A percentile compares a stretch with the other conserved stretches of the same genome.
Evolutionary conservation across 2,888 invertebrate species (phyloP).

Genomic region (Rotaria magnacalcarata): DNA sequence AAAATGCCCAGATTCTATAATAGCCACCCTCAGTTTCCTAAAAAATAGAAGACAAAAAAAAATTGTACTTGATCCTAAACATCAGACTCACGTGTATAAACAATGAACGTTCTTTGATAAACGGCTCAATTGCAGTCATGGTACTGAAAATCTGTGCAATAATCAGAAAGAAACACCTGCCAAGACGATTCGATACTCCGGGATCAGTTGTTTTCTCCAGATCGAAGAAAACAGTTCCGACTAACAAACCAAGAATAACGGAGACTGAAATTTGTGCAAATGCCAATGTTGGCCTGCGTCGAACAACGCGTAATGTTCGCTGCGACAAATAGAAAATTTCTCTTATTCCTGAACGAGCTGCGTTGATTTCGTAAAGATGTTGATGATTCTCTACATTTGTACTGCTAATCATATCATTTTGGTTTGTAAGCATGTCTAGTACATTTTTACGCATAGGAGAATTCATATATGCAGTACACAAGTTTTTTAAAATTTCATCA

Average conservation of each 20-base stretch:
- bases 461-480: neutral
- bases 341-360: neutral
- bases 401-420: no score
- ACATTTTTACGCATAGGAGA: neutral
- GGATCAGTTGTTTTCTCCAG: constrained; percentile 51
- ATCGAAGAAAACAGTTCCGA: constrained; percentile 57
- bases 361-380: neutral
- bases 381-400: neutral
- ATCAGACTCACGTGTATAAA: constrained; percentile 54
- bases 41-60: neutral
- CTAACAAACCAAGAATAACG: constrained; percentile 54
- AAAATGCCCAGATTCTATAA: constrained; percentile 56
- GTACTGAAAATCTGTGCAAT: constrained; percentile 59
- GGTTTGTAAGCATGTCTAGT: neutral
- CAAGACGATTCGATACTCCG: constrained; percentile 57
- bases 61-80: neutral
- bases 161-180: constrained; percentile 58
- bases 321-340: neutral
- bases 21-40: constrained; percentile 57
- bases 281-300: neutral
- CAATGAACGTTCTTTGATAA: constrained; percentile 57
- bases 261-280: constrained; percentile 51
- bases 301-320: neutral
- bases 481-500: neutral
- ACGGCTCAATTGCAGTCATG: constrained; percentile 57